Evolutionary conservation across 2,888 invertebrate species (phyloP).

Genomic region (Dasypogon diadema): DNA sequence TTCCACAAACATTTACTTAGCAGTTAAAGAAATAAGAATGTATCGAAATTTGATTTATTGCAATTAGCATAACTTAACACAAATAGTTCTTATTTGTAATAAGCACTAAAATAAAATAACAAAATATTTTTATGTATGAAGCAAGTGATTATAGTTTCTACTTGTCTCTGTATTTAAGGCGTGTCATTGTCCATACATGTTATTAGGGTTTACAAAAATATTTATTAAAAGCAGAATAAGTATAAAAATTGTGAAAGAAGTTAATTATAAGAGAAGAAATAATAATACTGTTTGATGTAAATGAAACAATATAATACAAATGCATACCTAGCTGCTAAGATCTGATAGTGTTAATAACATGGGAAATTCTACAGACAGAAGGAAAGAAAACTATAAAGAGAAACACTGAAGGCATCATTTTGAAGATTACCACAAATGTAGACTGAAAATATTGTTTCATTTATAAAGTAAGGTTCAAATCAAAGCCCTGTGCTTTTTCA

Average conservation of each 20-base stretch:
- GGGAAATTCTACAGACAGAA: no score
- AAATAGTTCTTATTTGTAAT: no score
- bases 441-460: slow-evolving; percentile 13
- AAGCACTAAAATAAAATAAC: neutral
- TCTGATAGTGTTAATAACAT: slow-evolving; percentile 8
- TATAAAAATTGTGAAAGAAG: slow-evolving; percentile 9
- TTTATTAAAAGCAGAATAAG: slow-evolving; percentile 17
- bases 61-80: no score
- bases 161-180: slow-evolving; percentile 45
- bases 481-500: no score
- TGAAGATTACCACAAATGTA: no score
- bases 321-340: neutral
- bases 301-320: slow-evolving; percentile 42
- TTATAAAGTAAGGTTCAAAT: neutral
- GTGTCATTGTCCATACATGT: slow-evolving; percentile 57
- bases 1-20: no score
- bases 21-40: no score
- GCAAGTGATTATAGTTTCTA: slow-evolving; percentile 9
- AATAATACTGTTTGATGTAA: slow-evolving; percentile 54
- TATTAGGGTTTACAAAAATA: slow-evolving; percentile 54
- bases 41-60: no score
- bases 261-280: slow-evolving; percentile 27
- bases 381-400: neutral
- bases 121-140: slow-evolving; percentile 5
- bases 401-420: no score